Base-by-base conservation (phyloP, 1,140 invertebrate species). In the Lasioglossum albipes region DNA sequence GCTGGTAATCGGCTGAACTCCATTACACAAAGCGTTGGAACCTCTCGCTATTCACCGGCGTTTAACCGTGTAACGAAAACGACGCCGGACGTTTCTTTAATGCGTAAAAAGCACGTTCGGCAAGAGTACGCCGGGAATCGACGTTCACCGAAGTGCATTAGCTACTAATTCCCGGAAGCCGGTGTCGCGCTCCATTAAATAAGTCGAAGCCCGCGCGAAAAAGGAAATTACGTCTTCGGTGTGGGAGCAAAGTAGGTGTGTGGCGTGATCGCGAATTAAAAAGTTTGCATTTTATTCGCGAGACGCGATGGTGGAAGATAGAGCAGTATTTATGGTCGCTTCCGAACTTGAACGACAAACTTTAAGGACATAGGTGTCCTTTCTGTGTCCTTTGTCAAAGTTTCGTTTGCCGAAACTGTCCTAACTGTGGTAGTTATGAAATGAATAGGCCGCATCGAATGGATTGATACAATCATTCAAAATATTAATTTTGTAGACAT, bases 1-100 rank as follows among this genome's bases (percentile, higher is more conserved):
- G 41, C 77, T 42, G 61, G 61, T 86, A 85, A 87, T 85, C 84
- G 81, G 81, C 81, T 87, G 71, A 85, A 72, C 77, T 83, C 59
- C 75, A 68, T 85, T 75, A 72, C 71, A 68, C 22, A 65, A 81
- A 61, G 77, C 74, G 75, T 87, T 81, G 77, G 7, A 52, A 36
- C n/a, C 42, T 31, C 27, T 20, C 6, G 9, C 31, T 61, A 74
- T 82, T 82, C 78, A 41, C 54, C 52, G 52, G 64, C 52, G 66
- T 41, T 72, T 59, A 67, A 22, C 49, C 57, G 22, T 22, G 12
- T 52, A 54, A 41, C 75, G 74, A 54, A 42, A 71, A 71, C 69
- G n/a, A 62, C 27, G 16, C 31, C 4, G 16, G 71, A 73, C 67
- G 62, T 85, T 86, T 75, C 75, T 86, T 82, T 49, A 64, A 42